A percentile compares a stretch with the other conserved stretches of the same genome.
These are phyloP conservation scores for Teleogryllus oceanicus DNA, from an alignment of 2,888 invertebrate species.

Conservation along the genomic window DNA sequence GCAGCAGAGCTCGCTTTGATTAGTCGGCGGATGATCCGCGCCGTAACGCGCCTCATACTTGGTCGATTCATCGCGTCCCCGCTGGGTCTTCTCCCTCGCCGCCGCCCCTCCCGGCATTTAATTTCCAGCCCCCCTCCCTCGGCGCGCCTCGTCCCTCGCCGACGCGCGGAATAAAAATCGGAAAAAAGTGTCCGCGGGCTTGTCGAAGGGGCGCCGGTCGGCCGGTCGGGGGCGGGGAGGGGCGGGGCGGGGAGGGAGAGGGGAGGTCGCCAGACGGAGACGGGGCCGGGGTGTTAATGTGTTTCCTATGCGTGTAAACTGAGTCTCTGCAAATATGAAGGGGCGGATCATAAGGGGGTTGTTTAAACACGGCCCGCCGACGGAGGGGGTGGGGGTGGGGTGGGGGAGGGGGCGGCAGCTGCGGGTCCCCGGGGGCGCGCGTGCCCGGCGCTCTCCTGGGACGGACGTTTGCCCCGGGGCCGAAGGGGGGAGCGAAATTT, in stretches of 20 bases:
- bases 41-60: not conserved
- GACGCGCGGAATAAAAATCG: not conserved
- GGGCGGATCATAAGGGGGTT: constrained; percentile 3
- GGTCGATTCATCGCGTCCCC: not conserved
- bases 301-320: constrained; percentile 18
- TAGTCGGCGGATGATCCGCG: constrained; percentile 10
- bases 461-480: not conserved
- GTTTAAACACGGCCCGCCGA: not conserved
- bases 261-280: not conserved
- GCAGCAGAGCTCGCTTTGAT: not conserved
- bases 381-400: not conserved
- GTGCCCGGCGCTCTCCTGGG: not conserved
- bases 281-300: constrained; percentile 1
- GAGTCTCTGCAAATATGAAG: constrained; percentile 18
- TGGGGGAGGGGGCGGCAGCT: not conserved
- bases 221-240: not conserved
- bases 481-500: not conserved
- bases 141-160: not conserved
- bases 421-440: not conserved
- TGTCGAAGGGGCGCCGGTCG: not conserved
- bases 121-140: not conserved
- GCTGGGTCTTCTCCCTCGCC: not conserved
- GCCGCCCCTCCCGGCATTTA: not conserved
- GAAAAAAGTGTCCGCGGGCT: constrained; percentile 3
- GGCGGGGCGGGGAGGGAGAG: not conserved